A percentile compares a stretch with the other conserved stretches of the same genome.
phyloP scores from a whole-genome alignment of 1,140 invertebrate genomes.

The Musca vetustissima region DNA sequence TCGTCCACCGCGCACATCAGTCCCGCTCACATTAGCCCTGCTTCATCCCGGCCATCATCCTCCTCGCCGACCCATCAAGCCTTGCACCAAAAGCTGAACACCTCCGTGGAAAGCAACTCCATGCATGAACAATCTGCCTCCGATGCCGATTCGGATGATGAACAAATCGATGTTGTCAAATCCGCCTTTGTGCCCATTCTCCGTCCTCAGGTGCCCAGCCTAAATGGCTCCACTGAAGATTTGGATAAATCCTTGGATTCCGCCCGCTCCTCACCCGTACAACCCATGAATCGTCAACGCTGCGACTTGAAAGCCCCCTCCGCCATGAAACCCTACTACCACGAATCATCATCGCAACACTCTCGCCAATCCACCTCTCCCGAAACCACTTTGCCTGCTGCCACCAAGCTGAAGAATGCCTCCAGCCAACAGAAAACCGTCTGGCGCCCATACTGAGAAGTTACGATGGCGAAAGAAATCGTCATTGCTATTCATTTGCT shows the following conservation, averaged over 20 bases:
- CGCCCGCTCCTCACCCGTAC: slow-evolving; percentile 39
- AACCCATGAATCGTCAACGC: slow-evolving; percentile 41
- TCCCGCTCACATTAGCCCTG: slow-evolving; percentile 58
- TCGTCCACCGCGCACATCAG: slow-evolving; percentile 27
- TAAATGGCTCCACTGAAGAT: slow-evolving; percentile 57
- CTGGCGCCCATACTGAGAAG: slow-evolving; percentile 72
- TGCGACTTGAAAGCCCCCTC: slow-evolving; percentile 67
- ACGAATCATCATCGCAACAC: slow-evolving; percentile 35
- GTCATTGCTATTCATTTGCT: not conserved
- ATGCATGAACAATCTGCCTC: slow-evolving; percentile 65
- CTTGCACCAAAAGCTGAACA: slow-evolving; percentile 52
- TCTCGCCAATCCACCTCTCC: slow-evolving; percentile 59
- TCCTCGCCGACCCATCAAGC: slow-evolving; percentile 58
- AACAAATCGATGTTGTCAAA: slow-evolving; percentile 73
- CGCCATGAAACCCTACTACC: slow-evolving; percentile 56
- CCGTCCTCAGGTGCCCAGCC: slow-evolving; percentile 39
- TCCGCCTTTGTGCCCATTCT: slow-evolving; percentile 69
- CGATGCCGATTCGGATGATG: slow-evolving; percentile 66
- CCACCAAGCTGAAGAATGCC: slow-evolving; percentile 55
- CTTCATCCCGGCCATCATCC: slow-evolving; percentile 59
- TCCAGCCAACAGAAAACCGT: slow-evolving; percentile 66
- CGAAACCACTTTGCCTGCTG: slow-evolving; percentile 62
- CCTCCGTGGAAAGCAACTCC: slow-evolving; percentile 62
- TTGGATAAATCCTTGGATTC: slow-evolving; percentile 50
- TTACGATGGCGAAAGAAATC: not conserved